Base-by-base conservation (phyloP, 2,797 vertebrate species). In the Periparus ater region DNA sequence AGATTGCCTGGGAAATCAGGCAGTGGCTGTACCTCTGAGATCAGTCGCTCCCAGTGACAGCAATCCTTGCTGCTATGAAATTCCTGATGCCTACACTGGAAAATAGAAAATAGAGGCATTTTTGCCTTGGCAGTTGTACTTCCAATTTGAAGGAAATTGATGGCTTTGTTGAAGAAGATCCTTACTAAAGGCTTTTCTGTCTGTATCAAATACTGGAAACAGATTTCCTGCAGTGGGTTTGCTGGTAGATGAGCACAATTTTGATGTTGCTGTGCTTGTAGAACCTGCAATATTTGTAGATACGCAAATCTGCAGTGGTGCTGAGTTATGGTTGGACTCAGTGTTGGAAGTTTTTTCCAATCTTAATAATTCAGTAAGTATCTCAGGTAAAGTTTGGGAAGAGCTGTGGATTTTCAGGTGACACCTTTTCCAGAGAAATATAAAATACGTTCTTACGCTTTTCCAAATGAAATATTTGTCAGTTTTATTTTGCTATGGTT, bases 261-360 rank as follows among this genome's bases (percentile, higher is more conserved):
- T 75, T 30, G 55, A 13, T 82, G 26, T 40, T 2, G 2, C 34
- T 85, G 0, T 50, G 30, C 38, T 29, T 65, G 38, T 10, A 38
- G 30, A 36, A 9, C 2, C n/a, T 75, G 21, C 38, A 36, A 1
- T 36, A 27, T 17, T 38, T 61, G 16, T 22, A 15, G 22, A 7
- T 50, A 6, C 3, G 11, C 6, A 44, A 1, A 13, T 51, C n/a
- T 29, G 3, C 5, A 0, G 11, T 23, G 44, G 2, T 36, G 55
- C 42, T 61, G 44, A 27, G 21, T 30, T 65, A 19, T 51, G 45
- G 15, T 2, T 34, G 51, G 15, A 14, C 16, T 65, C 18, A 14
- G 6, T 23, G 58, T 47, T 45, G 11, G 38, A 53, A 13, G 45
- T 15, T 21, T 78, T 66, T 65, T 36, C 58, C 34, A 47, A 1